Conservation (phyloP, 1,140 invertebrate species). For the Macrobrachium rosenbergii region DNA sequence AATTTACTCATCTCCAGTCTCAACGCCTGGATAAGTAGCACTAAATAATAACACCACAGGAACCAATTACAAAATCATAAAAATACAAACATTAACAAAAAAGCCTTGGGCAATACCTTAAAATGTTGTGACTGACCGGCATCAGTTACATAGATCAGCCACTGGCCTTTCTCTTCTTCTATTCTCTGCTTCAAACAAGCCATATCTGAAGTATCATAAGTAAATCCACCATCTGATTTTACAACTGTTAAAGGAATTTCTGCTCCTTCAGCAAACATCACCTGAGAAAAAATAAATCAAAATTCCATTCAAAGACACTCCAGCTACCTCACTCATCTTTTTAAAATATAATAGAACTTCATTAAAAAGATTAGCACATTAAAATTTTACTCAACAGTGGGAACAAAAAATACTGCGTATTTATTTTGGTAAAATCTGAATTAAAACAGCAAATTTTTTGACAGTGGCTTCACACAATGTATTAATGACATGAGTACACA, state of each 20-base stretch:
- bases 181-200: constrained; percentile 91
- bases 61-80: background rate
- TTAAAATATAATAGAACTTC: too few relatives aligned
- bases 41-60: background rate
- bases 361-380: background rate
- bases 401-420: too few relatives aligned
- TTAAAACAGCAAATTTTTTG: too few relatives aligned
- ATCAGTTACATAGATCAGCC: constrained; percentile 97
- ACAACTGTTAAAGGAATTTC: constrained; percentile 90
- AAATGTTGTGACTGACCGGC: constrained; percentile 89
- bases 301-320: background rate
- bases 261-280: constrained; percentile 84
- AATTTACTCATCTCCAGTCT: too few relatives aligned
- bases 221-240: constrained; percentile 98
- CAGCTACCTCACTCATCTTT: background rate
- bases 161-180: constrained; percentile 88
- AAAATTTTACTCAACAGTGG: background rate
- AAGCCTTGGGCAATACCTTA: constrained; percentile 72
- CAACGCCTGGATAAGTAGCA: too few relatives aligned
- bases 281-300: constrained; percentile 66
- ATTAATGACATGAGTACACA: constrained; percentile 23
- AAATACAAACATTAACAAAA: background rate
- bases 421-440: too few relatives aligned
- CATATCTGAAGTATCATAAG: constrained; percentile 99
- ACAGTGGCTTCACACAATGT: background rate